Base-by-base conservation (phyloP, 2,797 vertebrate species). In the Psittacula echo region DNA sequence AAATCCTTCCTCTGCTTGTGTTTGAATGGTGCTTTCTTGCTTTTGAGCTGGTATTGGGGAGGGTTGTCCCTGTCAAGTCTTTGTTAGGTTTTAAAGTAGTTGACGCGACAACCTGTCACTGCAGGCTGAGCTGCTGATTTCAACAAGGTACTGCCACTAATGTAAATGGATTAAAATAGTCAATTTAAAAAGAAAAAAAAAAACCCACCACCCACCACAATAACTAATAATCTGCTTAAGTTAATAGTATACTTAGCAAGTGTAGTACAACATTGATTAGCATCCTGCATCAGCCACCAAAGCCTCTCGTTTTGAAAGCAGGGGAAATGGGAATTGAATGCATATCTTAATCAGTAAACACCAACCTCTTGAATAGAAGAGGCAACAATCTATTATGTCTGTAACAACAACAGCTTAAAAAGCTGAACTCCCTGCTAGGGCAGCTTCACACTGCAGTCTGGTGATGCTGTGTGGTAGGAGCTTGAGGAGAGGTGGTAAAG, bases 341-440 rank as follows among this genome's bases (percentile, higher is more conserved):
- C 50, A 1, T 41, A 67, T 76, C 74, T 93, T 72, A 89, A 87
- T 93, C 87, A 84, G 87, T n/a, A 41, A 95, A 84, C 2, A 4
- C 74, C 60, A 90, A 14, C 80, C 60, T 77, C 89, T 94, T 32
- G 71, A 89, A 67, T 81, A 4, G 68, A n/a, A 61, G 84, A 90
- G 64, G 83, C 85, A 95, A 47, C 74, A 74, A 53, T 88, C 85
- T 93, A 76, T 95, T 94, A 76, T 71, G 60, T 70, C 80, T 88
- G 39, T 78, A 82, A 62, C 76, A 94, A 45, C 62, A 79, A 15
- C 79, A 86, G 64, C 91, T 88, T 70, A 30, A 70, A 78, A 91
- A 91, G 87, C 94, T 60, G 58, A 90, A 54, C 76, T 96, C 83
- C 67, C 53, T 88, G 79, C 83, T 68, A 39, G 85, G 85, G 73